Evolutionary conservation across 2,888 invertebrate genomes (phyloP).

Genomic region (Therioaphis trifolii): DNA sequence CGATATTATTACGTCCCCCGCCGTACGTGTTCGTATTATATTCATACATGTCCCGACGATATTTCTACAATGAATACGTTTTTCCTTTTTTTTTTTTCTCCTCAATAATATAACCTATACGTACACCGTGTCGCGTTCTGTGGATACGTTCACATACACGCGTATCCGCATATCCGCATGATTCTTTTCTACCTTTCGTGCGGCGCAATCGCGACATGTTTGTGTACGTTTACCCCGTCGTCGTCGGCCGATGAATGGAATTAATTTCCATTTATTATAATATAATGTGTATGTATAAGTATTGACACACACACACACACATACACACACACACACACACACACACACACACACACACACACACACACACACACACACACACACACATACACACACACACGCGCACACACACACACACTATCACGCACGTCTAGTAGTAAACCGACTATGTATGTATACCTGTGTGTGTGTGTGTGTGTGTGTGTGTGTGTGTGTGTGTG

Average conservation of each 20-base stretch:
- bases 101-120: background rate
- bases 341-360: no score
- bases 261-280: slow-evolving; percentile 55
- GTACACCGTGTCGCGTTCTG: background rate
- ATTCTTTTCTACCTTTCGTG: background rate
- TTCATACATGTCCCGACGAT: background rate
- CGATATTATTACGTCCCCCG: background rate
- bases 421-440: no score
- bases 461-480: no score
- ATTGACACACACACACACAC: no score
- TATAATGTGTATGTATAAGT: no score
- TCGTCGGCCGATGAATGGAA: slow-evolving; percentile 44
- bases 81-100: background rate
- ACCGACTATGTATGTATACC: no score
- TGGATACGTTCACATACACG: background rate
- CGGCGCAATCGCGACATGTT: background rate
- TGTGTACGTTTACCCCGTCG: background rate
- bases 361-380: no score
- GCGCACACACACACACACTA: no score
- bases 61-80: background rate
- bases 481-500: no score
- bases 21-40: background rate
- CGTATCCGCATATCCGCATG: background rate
- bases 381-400: no score
- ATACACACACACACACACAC: no score